Conservation (phyloP, 2,113 vertebrate species). For the Siniperca chuatsi region DNA sequence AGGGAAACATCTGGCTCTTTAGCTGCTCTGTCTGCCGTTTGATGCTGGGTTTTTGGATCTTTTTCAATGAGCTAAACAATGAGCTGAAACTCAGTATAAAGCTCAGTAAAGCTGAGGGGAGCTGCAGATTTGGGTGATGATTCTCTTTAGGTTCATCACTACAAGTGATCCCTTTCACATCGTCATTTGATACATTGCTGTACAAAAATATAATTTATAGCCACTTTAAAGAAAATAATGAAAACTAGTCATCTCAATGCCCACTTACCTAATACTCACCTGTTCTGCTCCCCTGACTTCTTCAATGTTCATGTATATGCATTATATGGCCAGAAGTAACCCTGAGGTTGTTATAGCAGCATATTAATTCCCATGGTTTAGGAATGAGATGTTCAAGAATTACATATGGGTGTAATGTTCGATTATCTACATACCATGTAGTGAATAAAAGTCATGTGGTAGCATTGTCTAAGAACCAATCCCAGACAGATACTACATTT, state of each 20-base stretch:
- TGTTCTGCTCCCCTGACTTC: too few relatives aligned
- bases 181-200: neutral
- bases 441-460: neutral
- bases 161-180: neutral
- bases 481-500: neutral
- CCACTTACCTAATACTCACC: too few relatives aligned
- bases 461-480: neutral
- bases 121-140: neutral
- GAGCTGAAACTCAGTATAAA: neutral
- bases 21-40: neutral
- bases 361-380: neutral
- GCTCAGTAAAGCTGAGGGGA: neutral
- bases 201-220: neutral
- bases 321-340: neutral
- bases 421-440: neutral
- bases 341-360: neutral
- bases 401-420: too few relatives aligned
- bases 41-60: neutral
- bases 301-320: too few relatives aligned
- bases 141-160: neutral
- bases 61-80: too few relatives aligned
- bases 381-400: neutral
- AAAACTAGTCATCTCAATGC: too few relatives aligned
- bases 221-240: neutral
- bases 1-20: neutral